Conservation (phyloP, 2,113 vertebrate genomes). For the Euleptes europaea region DNA sequence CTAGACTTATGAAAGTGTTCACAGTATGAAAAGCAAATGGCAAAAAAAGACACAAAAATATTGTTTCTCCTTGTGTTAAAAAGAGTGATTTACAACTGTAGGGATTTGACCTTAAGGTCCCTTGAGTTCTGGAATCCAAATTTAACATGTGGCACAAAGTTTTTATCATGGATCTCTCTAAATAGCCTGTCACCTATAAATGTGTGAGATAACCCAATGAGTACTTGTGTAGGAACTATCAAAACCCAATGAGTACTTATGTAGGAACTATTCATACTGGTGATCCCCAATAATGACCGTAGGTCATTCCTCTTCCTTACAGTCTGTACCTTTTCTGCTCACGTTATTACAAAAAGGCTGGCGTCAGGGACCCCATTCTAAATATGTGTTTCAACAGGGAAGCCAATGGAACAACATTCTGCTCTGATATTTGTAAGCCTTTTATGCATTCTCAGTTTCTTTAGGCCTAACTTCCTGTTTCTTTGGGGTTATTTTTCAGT, state of each 20-base stretch:
- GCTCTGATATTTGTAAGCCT: not conserved
- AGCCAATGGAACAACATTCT: not conserved
- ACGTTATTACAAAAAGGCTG: not conserved
- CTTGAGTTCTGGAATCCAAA: not conserved
- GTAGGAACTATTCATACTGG: no score
- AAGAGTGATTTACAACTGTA: not conserved
- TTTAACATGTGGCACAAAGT: not conserved
- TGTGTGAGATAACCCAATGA: not conserved
- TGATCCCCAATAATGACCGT: not conserved
- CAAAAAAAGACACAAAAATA: not conserved
- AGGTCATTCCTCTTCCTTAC: not conserved
- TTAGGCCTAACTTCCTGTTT: no score
- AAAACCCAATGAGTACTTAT: no score
- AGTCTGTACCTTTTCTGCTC: not conserved
- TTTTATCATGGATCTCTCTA: not conserved
- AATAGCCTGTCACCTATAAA: not conserved
- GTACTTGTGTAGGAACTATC: not conserved
- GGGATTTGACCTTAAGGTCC: not conserved
- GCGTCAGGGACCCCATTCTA: not conserved
- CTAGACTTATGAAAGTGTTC: not conserved
- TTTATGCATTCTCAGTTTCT: no score
- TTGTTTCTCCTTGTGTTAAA: no score
- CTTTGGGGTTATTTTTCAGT: no score
- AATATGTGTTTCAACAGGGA: not conserved
- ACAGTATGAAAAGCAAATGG: not conserved